Evolutionary conservation across 2,797 vertebrate genomes (phyloP).

Genomic region (Eulemur coronatus): DNA sequence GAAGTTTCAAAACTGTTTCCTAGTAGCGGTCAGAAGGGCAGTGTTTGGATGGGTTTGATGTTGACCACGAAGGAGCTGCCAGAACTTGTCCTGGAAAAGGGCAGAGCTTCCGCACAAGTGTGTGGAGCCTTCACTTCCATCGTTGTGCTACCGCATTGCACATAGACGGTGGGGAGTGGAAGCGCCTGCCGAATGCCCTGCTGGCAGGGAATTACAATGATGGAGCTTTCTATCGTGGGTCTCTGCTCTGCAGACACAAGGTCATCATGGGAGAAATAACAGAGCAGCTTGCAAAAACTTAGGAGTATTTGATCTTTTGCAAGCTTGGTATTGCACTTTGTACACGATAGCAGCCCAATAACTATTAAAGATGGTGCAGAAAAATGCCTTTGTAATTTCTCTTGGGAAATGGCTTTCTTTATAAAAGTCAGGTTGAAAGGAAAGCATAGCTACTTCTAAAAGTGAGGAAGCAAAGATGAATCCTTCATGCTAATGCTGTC

Average conservation of each 20-base stretch:
- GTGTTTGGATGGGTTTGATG: background rate
- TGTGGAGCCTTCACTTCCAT: background rate
- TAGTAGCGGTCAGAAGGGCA: background rate
- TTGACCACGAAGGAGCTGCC: background rate
- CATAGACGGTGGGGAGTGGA: background rate
- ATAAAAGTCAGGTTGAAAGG: conserved; percentile 48
- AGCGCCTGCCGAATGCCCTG: background rate
- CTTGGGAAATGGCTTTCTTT: conserved; percentile 49
- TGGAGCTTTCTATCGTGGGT: background rate
- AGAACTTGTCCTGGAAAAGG: background rate
- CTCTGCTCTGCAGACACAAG: background rate
- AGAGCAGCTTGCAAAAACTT: background rate
- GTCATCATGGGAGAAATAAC: background rate
- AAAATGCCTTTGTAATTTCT: conserved; percentile 60
- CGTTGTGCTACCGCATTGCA: background rate
- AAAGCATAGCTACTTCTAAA: conserved; percentile 43
- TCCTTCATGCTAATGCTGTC: conserved; percentile 18
- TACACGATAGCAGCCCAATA: background rate
- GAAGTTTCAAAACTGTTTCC: background rate
- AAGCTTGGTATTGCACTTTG: background rate
- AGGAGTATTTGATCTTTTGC: background rate
- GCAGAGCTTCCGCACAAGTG: background rate
- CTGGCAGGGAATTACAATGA: background rate
- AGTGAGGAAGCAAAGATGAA: conserved; percentile 31
- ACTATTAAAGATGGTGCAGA: background rate